Percentiles rank a stretch among this genome's conserved stretches.
Evolutionary conservation across 2,113 vertebrate genomes (phyloP).

Genomic region (Rhynchomys soricoides): DNA sequence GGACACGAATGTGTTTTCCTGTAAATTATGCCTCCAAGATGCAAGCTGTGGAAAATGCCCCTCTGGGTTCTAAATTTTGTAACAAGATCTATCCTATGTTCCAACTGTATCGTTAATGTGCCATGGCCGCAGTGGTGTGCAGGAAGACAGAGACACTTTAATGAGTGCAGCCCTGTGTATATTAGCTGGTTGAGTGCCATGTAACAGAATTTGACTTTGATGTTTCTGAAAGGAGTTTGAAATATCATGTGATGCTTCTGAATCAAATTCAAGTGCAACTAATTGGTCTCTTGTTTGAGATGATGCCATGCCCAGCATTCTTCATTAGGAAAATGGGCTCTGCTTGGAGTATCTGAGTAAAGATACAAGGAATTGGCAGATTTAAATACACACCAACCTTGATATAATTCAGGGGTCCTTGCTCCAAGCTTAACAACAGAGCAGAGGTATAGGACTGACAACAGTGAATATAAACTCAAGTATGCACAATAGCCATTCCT

Average conservation of each 20-base stretch:
- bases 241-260: background rate
- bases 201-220: conserved; percentile 49
- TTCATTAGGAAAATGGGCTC: conserved; percentile 45
- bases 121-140: background rate
- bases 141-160: background rate
- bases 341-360: background rate
- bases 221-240: conserved; percentile 44
- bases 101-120: background rate
- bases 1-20: background rate
- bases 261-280: conserved; percentile 55
- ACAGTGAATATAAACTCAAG: background rate
- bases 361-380: background rate
- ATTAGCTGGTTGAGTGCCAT: conserved; percentile 52
- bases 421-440: background rate
- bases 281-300: background rate
- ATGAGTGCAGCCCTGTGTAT: background rate
- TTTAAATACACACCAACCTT: conserved; percentile 29
- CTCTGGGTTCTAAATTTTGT: background rate
- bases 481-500: background rate
- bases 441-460: background rate
- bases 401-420: background rate
- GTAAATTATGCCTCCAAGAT: background rate
- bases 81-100: background rate
- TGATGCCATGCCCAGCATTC: background rate
- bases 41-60: background rate